Evolutionary conservation across 2,888 invertebrate species (phyloP), one percentile per base, ranked within the genome.

Genomic region (Leptopilina drosophilae): DNA sequence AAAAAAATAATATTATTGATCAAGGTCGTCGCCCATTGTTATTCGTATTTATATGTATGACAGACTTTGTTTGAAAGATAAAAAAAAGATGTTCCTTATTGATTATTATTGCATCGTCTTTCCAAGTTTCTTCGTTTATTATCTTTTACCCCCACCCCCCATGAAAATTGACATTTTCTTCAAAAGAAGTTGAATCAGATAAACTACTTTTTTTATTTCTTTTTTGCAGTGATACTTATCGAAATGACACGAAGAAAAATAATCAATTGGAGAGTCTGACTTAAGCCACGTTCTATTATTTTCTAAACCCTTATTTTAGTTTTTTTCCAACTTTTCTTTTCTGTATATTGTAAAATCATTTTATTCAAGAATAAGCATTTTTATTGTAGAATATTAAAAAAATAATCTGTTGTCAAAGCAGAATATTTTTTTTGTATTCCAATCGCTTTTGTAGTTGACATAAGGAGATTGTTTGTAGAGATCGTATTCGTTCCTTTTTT

Each of bases 201-300:
- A 73, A 73, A 73, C n/a, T 33, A 33, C 33, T 33, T 2, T 73
- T 73, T 73, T 73, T 14, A n/a, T 73, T 20, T 59, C 56, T 7
- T 56, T 40, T 33, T 59, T 56, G n/a, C 8, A 56, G n/a, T 56
- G 56, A 59, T 56, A 73, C 33, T 56, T 33, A 73, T 73, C 73
- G 33, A 33, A 59, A n/a, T 73, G 56, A 56, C 33, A 73, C 56
- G 33, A 69, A 53, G 53, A 53, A 69, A 69, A 73, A 73, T 73
- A 56, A 73, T 73, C 56, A 73, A 33, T 59, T 73, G 33, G 40
- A 56, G 8, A 59, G 33, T 53, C 33, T 56, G 7, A 56, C 11
- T 56, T 9, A 73, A 73, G 56, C 15, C n/a, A 26, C 11, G 56
- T n/a, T 73, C 15, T 56, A 73, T 73, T 73, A 53, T 59, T 73